phyloP scores from a whole-genome alignment of 2,113 vertebrate genomes.

The Piprites chloris region DNA sequence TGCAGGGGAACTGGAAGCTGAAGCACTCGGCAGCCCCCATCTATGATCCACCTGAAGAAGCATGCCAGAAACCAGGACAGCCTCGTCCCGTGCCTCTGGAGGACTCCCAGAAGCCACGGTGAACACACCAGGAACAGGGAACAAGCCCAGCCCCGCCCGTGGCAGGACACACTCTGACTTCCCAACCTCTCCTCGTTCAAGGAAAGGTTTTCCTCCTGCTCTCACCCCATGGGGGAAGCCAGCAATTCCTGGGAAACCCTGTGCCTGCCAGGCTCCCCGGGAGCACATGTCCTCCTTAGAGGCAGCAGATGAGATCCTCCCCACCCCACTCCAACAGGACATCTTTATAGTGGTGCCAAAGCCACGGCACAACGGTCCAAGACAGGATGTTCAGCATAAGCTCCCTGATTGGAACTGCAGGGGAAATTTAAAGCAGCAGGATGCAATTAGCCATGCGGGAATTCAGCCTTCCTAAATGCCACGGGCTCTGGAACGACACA shows the following conservation, averaged over 20 bases:
- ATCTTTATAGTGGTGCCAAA: neutral
- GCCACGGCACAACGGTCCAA: neutral
- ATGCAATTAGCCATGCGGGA: constrained; percentile 1
- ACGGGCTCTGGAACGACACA: neutral
- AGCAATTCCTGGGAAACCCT: neutral
- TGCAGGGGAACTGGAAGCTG: neutral
- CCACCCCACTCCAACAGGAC: neutral
- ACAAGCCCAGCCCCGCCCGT: accelerated
- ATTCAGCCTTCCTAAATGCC: constrained; percentile 22
- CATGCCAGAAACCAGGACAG: neutral
- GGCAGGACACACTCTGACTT: neutral
- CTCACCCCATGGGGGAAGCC: neutral
- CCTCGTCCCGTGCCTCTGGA: neutral
- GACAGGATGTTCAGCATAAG: constrained; percentile 31
- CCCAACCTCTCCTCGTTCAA: neutral
- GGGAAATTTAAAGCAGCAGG: constrained; percentile 12
- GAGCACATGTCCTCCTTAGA: neutral
- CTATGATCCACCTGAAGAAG: neutral
- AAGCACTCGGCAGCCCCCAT: neutral
- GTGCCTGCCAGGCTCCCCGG: neutral
- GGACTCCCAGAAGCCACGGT: neutral
- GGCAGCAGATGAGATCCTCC: neutral
- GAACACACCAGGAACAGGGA: neutral
- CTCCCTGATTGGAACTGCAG: neutral
- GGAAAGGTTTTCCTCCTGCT: neutral